Evolutionary conservation across 1,140 invertebrate species (phyloP).

Genomic region (Cydia amplana): DNA sequence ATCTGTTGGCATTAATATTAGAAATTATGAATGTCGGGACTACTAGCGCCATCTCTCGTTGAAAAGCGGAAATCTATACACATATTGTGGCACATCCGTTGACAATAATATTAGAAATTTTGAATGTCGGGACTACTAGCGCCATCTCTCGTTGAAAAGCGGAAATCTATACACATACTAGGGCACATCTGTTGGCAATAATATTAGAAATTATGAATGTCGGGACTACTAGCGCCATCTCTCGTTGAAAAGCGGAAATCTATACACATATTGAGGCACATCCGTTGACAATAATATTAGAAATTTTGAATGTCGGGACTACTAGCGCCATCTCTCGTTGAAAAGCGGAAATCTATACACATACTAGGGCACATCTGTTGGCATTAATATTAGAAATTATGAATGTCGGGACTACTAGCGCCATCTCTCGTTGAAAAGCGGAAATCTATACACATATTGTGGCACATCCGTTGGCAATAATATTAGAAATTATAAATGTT

Average conservation of each 20-base stretch:
- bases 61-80: conserved; percentile 53
- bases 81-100: conserved; percentile 59
- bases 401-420: no score
- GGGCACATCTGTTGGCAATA: no score
- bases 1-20: no score
- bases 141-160: background rate
- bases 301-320: background rate
- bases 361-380: no score
- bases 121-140: background rate
- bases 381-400: no score
- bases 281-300: conserved; percentile 43
- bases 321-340: background rate
- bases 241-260: conserved; percentile 48
- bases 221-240: no score
- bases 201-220: no score
- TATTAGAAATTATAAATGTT: background rate
- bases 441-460: conserved; percentile 57
- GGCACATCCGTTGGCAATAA: conserved; percentile 51
- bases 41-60: no score
- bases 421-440: no score
- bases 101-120: background rate
- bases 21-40: no score
- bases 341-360: background rate
- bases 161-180: no score
- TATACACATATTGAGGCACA: conserved; percentile 60